Evolutionary conservation across 2,113 vertebrate species (phyloP).

Genomic region (Callospermophilus lateralis): DNA sequence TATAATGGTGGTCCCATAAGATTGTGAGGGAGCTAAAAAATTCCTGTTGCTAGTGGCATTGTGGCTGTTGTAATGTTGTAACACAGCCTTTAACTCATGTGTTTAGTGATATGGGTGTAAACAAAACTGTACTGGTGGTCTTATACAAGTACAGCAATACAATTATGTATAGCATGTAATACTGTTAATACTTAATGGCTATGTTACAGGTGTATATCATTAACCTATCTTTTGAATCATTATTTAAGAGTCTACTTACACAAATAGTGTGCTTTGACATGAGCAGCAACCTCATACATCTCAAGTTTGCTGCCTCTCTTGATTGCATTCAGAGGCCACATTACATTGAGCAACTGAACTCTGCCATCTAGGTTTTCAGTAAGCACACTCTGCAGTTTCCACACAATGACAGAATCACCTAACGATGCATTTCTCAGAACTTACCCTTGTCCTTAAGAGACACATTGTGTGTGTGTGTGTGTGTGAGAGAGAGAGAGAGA

Average conservation of each 20-base stretch:
- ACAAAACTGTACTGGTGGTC: neutral
- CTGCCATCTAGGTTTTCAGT: neutral
- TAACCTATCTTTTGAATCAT: neutral
- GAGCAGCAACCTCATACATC: neutral
- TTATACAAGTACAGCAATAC: neutral
- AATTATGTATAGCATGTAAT: neutral
- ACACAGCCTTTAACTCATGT: neutral
- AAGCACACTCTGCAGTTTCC: neutral
- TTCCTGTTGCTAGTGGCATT: neutral
- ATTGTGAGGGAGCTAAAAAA: neutral
- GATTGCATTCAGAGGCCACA: neutral
- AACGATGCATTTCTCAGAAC: neutral
- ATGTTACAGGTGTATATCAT: neutral
- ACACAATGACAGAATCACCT: neutral
- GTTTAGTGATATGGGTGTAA: neutral
- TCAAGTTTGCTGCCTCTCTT: neutral
- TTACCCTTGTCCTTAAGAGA: neutral
- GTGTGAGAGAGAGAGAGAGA: no score
- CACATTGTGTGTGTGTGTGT: no score
- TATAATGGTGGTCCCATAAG: neutral
- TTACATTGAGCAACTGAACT: neutral
- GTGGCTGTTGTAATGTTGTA: neutral
- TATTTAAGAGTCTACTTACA: neutral
- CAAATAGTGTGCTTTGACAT: neutral
- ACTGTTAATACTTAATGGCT: neutral